Percentiles rank a stretch among this genome's conserved stretches.
Conservation (phyloP, 2,113 vertebrate species). For the Phocoena sinus region DNA sequence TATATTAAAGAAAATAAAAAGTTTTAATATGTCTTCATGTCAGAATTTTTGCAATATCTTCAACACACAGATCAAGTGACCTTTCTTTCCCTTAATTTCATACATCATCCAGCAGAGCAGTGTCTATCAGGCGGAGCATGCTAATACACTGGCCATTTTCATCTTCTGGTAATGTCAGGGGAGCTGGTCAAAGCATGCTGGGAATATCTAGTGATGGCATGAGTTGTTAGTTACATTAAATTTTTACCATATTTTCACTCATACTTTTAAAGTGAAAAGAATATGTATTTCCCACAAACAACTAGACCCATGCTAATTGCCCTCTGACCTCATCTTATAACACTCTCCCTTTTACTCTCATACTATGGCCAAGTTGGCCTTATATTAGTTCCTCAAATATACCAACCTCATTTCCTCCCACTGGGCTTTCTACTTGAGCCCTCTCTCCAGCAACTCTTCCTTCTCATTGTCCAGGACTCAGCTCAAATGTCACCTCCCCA, state of each 20-base stretch:
- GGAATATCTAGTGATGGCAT: neutral
- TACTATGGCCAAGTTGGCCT: neutral
- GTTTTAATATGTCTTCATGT: neutral
- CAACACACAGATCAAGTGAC: neutral
- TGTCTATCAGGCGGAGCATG: neutral
- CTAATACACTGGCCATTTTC: neutral
- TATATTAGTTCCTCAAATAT: neutral
- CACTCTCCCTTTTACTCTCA: neutral
- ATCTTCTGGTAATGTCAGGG: neutral
- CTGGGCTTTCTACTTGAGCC: neutral
- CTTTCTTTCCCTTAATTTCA: neutral
- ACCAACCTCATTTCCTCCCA: neutral
- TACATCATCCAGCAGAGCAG: neutral
- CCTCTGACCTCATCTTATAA: neutral
- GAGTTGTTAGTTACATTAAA: neutral
- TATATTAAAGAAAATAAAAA: neutral
- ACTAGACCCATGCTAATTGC: neutral
- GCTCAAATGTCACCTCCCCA: neutral
- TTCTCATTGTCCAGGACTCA: neutral
- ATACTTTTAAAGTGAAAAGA: neutral
- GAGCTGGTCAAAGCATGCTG: neutral
- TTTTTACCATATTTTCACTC: neutral
- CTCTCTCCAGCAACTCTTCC: neutral
- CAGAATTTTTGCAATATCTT: neutral
- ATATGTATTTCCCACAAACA: neutral